These are phyloP conservation scores for Opisthograptis luteolata DNA, from an alignment of 2,888 invertebrate genomes.

Conservation along the genomic window DNA sequence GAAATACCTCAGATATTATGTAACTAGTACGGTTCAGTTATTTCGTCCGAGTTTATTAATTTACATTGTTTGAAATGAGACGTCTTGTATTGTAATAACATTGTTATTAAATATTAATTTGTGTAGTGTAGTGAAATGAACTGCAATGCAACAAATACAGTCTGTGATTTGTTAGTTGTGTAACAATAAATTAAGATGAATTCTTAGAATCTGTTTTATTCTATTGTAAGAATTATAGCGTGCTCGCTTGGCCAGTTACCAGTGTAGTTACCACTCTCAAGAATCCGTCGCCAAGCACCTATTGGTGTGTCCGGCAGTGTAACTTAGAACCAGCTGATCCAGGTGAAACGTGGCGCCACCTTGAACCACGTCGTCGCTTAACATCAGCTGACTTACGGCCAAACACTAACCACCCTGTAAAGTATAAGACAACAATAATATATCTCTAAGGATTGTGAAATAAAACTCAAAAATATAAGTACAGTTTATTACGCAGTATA, in stretches of 20 bases:
- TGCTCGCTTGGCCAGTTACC: too few species aligned
- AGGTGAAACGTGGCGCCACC: too few species aligned
- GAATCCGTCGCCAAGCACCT: too few species aligned
- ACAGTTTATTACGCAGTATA: constrained; percentile 62
- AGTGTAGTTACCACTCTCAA: too few species aligned
- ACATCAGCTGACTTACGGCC: too few species aligned
- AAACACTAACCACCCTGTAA: too few species aligned
- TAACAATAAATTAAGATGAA: constrained; percentile 65
- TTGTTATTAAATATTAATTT: constrained; percentile 25
- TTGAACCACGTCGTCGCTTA: too few species aligned
- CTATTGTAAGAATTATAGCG: too few species aligned
- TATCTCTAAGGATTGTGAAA: constrained; percentile 1
- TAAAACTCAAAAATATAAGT: constrained; percentile 41
- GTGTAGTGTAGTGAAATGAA: constrained; percentile 51
- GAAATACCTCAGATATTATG: neutral
- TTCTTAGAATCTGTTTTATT: constrained; percentile 32
- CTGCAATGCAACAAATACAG: too few species aligned
- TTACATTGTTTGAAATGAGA: constrained; percentile 1
- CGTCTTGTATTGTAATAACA: neutral
- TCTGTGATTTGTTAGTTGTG: constrained; percentile 73
- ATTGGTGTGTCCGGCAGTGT: too few species aligned
- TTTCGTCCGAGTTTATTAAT: constrained; percentile 18
- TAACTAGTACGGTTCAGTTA: neutral
- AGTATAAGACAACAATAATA: neutral
- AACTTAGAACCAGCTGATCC: too few species aligned